Evolutionary conservation across 1,140 invertebrate genomes (phyloP), one percentile per base, ranked within the genome.

Genomic region (Lamellibrachia luymesi): DNA sequence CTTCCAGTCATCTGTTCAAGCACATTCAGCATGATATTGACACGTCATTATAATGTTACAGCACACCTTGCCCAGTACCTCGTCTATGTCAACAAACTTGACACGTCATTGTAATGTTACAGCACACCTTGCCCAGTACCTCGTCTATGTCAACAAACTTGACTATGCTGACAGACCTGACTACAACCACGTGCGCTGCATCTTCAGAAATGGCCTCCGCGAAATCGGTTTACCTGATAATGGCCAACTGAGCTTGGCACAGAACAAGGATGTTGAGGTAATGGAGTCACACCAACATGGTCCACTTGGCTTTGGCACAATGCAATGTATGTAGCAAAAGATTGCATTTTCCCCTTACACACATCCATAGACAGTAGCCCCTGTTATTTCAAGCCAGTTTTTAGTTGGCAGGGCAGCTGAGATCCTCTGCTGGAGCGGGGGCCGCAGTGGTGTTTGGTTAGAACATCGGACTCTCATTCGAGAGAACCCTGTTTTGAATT

Each of bases 151-250:
- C 2, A 96, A 97, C 52, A 97, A 97, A 90, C 94, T 98, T 94
- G 96, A 97, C 91, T 98, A 98, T 95, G 97, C 98, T 94, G 97
- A 98, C 91, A 96, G 96, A 90, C 98, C 98, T 0, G 97, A 98
- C 95, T 98, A 98, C 95, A 96, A 97, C n/a, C 97, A 80, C 25
- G 17, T 80, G 8, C 64, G 64, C 64, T 17, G 13, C 64, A 80
- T 80, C 64, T 80, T 80, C 64, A 80, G 2, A 80, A 80, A 8
- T 22, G 64, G 13, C 64, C 64, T 80, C 64, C 7, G 25, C 13
- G 13, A 80, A 8, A 1, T 80, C 2, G 64, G 64, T 80, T 22
- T 80, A 10, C 13, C 2, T 17, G 13, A 17, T 2, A 22, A 80
- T 17, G 64, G 13, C 64, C 5, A 22, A 80, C 64, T 80, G 2